Evolutionary conservation across 2,888 invertebrate genomes (phyloP).

Genomic region (Archips xylosteana): DNA sequence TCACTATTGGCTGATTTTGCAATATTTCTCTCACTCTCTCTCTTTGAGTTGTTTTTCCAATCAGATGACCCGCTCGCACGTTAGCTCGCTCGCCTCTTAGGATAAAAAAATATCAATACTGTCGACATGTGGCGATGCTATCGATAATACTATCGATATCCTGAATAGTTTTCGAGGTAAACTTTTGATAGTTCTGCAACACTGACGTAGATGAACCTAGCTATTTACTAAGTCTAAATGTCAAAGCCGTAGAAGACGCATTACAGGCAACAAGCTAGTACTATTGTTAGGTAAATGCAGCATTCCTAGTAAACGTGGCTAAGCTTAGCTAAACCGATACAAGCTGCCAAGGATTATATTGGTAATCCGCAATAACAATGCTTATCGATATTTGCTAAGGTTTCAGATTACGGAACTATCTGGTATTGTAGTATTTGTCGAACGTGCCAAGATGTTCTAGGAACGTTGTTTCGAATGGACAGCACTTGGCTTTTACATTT

Average conservation of each 20-base stretch:
- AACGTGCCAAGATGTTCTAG: background rate
- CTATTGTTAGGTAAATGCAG: background rate
- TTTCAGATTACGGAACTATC: constrained; percentile 1
- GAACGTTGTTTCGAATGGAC: background rate
- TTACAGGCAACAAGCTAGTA: background rate
- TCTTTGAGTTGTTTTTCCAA: no score
- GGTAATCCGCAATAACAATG: constrained; percentile 34
- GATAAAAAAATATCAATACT: no score
- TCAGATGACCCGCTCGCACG: no score
- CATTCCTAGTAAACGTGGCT: constrained; percentile 5
- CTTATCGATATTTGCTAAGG: constrained; percentile 35
- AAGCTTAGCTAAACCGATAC: constrained; percentile 7
- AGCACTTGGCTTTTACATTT: no score
- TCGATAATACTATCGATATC: no score
- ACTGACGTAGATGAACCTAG: no score
- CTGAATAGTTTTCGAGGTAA: no score
- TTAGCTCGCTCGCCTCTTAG: no score
- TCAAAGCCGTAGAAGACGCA: background rate
- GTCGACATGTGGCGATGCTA: no score
- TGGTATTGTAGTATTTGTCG: background rate
- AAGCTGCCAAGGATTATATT: constrained; percentile 29
- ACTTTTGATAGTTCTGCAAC: no score
- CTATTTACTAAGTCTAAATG: background rate
- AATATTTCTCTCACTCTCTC: no score
- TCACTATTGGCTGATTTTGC: no score